Base-by-base conservation (phyloP, 30 jellyfish, hydroid and myxozoan species). In the Aurelia aurita region DNA sequence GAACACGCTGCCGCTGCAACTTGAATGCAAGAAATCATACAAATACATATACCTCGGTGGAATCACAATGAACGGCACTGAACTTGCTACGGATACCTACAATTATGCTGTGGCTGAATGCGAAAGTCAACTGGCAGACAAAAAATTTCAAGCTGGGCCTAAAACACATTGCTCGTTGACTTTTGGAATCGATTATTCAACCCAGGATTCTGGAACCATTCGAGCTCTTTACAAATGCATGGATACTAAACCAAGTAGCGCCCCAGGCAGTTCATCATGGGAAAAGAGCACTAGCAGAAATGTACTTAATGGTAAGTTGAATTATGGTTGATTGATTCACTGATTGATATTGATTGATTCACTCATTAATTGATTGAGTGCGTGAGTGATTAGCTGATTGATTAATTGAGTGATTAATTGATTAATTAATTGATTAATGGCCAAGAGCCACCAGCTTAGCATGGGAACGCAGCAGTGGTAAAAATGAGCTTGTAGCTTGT, bases 241-340 rank as follows among this genome's bases (percentile, higher is more conserved):
- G 35, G 35, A 26, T 27, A 20, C 75, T 1, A 54, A 81, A 26
- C 91, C 78, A 26, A 31, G 15, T 45, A 28, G 27, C 3, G 51
- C 47, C 12, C 87, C 76, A 3, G 87, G 87, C n/a, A 74, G 87
- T 28, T 20, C 14, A 57, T 77, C 10, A n/a, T 75, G 87, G 87
- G 63, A 22, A 29, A 55, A 75, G 27, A 16, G 43, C 1, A 12
- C 18, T 0, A 11, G n/a, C 67, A 22, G 67, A 19, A 16, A 6
- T 1, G 51, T 39, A 15, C 51, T 39, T 4, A 39, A 39, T 39
- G 51, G 51, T 39, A 39, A 39, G 16, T 4, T 39, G 13, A 39
- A 6, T 39, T 39, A 6, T 4, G 7, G 51, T 39, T 39, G 15
- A 9, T 39, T 39, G 51, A 39, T 39, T 6, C 15, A 12, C 0